Conservation (phyloP, 2,888 invertebrate species). For the Gastrophysa polygoni region DNA sequence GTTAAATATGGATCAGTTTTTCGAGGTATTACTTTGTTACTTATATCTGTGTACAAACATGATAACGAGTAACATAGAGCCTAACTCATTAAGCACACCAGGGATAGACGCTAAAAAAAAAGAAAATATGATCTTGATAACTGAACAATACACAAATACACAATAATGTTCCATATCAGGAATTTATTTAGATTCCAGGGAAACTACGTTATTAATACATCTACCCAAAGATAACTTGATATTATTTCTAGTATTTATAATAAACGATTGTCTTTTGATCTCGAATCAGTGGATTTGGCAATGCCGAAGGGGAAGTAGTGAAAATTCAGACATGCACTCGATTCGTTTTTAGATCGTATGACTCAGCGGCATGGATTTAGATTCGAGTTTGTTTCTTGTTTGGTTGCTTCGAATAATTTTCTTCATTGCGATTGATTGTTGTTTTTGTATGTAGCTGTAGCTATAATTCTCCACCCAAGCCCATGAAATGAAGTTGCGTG, state of each 20-base stretch:
- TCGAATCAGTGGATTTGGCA: not conserved
- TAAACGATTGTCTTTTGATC: not conserved
- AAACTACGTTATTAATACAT: no score
- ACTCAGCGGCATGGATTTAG: slow-evolving; percentile 51
- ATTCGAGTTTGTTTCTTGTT: slow-evolving; percentile 46
- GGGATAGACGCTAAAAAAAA: not conserved
- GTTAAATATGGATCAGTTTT: no score
- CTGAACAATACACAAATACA: slow-evolving; percentile 7
- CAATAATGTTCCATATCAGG: slow-evolving; percentile 9
- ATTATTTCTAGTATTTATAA: not conserved
- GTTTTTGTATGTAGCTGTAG: slow-evolving; percentile 8
- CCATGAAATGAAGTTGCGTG: not conserved
- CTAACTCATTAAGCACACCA: not conserved
- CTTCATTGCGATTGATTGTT: slow-evolving; percentile 39
- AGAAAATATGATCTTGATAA: not conserved
- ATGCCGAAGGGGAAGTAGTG: slow-evolving; percentile 9
- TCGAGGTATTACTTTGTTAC: no score
- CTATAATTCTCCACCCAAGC: not conserved
- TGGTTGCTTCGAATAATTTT: slow-evolving; percentile 44
- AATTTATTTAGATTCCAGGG: slow-evolving; percentile 12
- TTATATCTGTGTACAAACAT: no score
- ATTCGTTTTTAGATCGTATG: slow-evolving; percentile 49
- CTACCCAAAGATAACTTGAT: not conserved
- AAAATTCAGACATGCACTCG: slow-evolving; percentile 32
- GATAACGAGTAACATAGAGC: not conserved